Conservation (phyloP, 2,797 vertebrate species). For the Anabacerthia variegaticeps region DNA sequence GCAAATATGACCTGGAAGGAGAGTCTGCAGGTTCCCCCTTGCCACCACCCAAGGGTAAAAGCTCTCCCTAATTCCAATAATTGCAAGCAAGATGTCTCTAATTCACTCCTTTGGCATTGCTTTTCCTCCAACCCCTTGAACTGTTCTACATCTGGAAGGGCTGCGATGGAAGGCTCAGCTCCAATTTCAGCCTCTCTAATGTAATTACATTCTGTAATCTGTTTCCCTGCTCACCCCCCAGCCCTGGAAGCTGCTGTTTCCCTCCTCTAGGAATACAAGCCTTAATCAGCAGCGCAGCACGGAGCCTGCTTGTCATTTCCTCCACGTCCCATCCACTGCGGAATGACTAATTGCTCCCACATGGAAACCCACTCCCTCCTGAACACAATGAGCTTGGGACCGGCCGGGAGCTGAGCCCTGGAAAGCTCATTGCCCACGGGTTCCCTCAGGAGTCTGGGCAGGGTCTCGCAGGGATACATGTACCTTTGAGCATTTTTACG, state of each 20-base stretch:
- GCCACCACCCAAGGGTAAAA: not conserved
- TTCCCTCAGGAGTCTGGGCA: not conserved
- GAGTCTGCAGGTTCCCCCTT: not conserved
- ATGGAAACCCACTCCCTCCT: not conserved
- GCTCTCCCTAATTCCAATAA: not conserved
- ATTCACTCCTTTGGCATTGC: slow-evolving; percentile 8
- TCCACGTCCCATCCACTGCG: not conserved
- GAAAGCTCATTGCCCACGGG: not conserved
- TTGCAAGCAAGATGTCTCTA: not conserved
- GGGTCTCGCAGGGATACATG: slow-evolving; percentile 43
- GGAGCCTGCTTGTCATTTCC: not conserved
- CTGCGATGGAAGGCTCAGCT: slow-evolving; percentile 8
- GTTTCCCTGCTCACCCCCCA: slow-evolving; percentile 18
- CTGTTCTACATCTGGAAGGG: slow-evolving; percentile 6
- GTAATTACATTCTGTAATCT: slow-evolving; percentile 16
- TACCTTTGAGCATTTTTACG: slow-evolving; percentile 98
- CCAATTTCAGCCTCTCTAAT: slow-evolving; percentile 15
- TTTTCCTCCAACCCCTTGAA: slow-evolving; percentile 6
- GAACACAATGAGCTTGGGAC: not conserved
- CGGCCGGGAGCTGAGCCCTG: not conserved
- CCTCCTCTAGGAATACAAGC: slow-evolving; percentile 3
- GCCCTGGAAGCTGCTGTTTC: slow-evolving; percentile 6
- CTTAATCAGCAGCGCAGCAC: not conserved
- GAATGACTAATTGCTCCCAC: not conserved
- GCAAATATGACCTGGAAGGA: not conserved